Evolutionary conservation across 2,797 vertebrate genomes (phyloP), one percentile per base, ranked within the genome.

Genomic region (Pelochelys cantorii): DNA sequence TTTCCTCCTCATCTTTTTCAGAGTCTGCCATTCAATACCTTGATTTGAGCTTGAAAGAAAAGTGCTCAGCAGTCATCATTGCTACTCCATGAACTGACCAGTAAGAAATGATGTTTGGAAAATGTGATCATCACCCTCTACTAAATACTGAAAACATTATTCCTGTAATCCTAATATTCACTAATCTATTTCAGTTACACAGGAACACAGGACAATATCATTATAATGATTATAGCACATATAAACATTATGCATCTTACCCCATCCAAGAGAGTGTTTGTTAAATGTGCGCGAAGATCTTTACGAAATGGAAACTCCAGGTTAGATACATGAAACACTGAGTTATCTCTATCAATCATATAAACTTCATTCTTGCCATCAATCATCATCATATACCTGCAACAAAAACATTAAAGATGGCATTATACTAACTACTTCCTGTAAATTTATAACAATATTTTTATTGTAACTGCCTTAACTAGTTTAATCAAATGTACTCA

Each of bases 361-460:
- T 98, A 98, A 60, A 99, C 99, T 97, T 99, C 98, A 93, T 99
- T 98, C 98, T 98, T 99, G 78, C 99, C 99, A 91, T 99, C 98
- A 96, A 99, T 99, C 94, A 99, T 93, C 99, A 99, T 99, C 99
- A 99, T 99, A 96, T 99, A 99, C 97, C 99, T 99, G 97, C 29
- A 95, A 97, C 95, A 37, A 22, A 93, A 85, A 93, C 25, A 93
- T 92, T 13, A 86, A 74, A 95, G 74, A 93, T 83, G 3, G 22
- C 59, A 84, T 77, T 84, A 88, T 22, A 89, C 56, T 37, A 89
- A 5, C 13, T 79, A 48, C 25, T 27, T 3, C 53, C 29, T 82
- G 31, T 83, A 75, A 55, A 86, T 62, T 2, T 75, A 25, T 79
- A 91, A 10, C 29, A 62, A 25, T 85, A 77, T 62, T 85, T 79